Conservation (phyloP, 2,888 invertebrate genomes). For the Julus scanicus region DNA sequence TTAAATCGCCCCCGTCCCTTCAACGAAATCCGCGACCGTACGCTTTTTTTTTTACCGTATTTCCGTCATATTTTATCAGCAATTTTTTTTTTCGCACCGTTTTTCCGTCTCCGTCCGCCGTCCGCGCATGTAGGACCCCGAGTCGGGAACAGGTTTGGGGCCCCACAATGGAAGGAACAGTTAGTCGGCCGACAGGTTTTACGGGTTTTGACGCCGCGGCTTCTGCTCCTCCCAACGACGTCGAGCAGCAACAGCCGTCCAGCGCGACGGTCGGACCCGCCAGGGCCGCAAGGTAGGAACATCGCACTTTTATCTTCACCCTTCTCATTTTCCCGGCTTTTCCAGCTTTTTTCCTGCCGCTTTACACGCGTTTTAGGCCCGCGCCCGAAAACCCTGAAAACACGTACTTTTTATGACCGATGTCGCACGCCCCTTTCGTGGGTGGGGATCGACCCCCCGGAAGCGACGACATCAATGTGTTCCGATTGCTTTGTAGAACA, state of each 20-base stretch:
- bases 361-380: neutral
- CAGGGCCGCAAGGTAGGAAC: conserved; percentile 9
- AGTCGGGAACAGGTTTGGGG: conserved; percentile 54
- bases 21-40: neutral
- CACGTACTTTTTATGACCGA: neutral
- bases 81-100: neutral
- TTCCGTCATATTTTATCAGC: too few species aligned
- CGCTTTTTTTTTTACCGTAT: too few species aligned
- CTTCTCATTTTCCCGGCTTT: neutral
- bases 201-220: conserved; percentile 50
- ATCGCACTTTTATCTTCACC: too few species aligned
- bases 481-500: neutral
- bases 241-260: conserved; percentile 40
- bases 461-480: neutral
- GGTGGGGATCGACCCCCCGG: neutral
- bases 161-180: conserved; percentile 53
- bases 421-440: neutral
- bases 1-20: neutral
- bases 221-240: conserved; percentile 48
- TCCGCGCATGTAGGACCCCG: conserved; percentile 46
- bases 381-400: neutral
- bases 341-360: neutral
- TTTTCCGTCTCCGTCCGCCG: neutral
- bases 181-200: conserved; percentile 54
- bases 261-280: conserved; percentile 48